Evolutionary conservation across 2,797 vertebrate species (phyloP).

Genomic region (Phrynocephalus forsythii): DNA sequence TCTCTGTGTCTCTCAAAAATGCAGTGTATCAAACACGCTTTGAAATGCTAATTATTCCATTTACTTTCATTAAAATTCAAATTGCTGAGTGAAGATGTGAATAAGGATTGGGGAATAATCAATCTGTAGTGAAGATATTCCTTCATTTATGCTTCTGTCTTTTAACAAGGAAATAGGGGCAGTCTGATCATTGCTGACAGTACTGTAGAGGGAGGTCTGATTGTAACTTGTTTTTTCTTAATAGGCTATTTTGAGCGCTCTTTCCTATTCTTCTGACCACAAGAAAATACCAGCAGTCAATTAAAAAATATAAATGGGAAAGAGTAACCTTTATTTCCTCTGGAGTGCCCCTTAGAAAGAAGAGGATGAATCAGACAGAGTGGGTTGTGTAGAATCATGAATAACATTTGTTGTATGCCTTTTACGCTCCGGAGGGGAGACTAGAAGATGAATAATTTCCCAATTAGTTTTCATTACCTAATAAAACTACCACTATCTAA

Average conservation of each 20-base stretch:
- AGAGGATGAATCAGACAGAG: conserved; percentile 68
- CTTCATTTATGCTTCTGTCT: conserved; percentile 81
- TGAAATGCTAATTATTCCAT: conserved; percentile 89
- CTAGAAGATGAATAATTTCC: conserved; percentile 72
- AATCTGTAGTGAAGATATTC: conserved; percentile 83
- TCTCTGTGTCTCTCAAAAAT: conserved; percentile 60
- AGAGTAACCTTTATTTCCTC: conserved; percentile 78
- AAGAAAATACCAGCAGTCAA: conserved; percentile 77
- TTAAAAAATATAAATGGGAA: conserved; percentile 79
- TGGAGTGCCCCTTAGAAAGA: conserved; percentile 71
- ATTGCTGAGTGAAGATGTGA: conserved; percentile 84
- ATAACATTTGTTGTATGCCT: conserved; percentile 73
- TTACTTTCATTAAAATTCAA: conserved; percentile 88
- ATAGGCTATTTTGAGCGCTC: conserved; percentile 75
- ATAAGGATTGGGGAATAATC: conserved; percentile 83
- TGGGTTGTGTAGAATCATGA: conserved; percentile 66
- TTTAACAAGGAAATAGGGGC: conserved; percentile 81
- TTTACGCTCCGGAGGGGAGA: conserved; percentile 57
- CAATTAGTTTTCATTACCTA: conserved; percentile 74
- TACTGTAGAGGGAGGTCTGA: conserved; percentile 65
- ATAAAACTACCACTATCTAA: conserved; percentile 64
- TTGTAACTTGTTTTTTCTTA: conserved; percentile 77
- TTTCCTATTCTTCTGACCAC: conserved; percentile 78
- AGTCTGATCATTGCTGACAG: conserved; percentile 70
- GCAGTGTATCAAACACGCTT: conserved; percentile 83